A percentile compares a stretch with the other conserved stretches of the same genome.
These are phyloP conservation scores for Tylochromis polylepis DNA, from an alignment of 2,113 vertebrate genomes.

Conservation along the genomic window DNA sequence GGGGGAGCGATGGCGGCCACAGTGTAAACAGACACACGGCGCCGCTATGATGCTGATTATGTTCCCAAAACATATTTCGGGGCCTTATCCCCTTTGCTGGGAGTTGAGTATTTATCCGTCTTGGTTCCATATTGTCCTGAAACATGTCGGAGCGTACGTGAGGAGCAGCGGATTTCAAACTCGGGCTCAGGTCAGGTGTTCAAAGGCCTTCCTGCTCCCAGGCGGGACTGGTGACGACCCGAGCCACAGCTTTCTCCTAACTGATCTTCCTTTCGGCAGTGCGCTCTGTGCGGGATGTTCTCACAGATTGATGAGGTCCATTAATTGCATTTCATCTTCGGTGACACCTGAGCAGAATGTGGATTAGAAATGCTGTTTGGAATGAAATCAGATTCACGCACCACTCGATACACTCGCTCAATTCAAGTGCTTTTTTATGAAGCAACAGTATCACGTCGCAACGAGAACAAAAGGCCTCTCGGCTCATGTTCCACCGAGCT, in stretches of 20 bases:
- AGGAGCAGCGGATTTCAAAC: background rate
- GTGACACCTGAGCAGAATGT: slow-evolving; percentile 59
- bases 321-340: slow-evolving; percentile 54
- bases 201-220: slow-evolving; percentile 7
- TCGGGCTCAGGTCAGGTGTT: slow-evolving; percentile 5
- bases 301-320: slow-evolving; percentile 34
- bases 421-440: slow-evolving; percentile 51
- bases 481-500: slow-evolving; percentile 32
- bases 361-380: slow-evolving; percentile 55
- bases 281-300: background rate
- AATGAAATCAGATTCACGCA: slow-evolving; percentile 50
- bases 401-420: slow-evolving; percentile 45
- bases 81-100: slow-evolving; percentile 71
- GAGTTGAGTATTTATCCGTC: slow-evolving; percentile 64
- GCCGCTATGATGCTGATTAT: slow-evolving; percentile 74
- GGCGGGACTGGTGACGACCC: slow-evolving; percentile 17
- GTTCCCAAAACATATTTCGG: slow-evolving; percentile 74
- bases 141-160: slow-evolving; percentile 47
- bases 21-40: slow-evolving; percentile 72
- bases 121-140: slow-evolving; percentile 50
- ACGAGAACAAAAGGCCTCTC: slow-evolving; percentile 49
- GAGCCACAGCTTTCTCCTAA: background rate
- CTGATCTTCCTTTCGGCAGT: too few species aligned
- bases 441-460: slow-evolving; percentile 40
- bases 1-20: slow-evolving; percentile 59